Percentiles rank a stretch among this genome's conserved stretches.
Evolutionary conservation across 2,797 vertebrate species (phyloP).

Genomic region (Stomatorhinus walkeri): DNA sequence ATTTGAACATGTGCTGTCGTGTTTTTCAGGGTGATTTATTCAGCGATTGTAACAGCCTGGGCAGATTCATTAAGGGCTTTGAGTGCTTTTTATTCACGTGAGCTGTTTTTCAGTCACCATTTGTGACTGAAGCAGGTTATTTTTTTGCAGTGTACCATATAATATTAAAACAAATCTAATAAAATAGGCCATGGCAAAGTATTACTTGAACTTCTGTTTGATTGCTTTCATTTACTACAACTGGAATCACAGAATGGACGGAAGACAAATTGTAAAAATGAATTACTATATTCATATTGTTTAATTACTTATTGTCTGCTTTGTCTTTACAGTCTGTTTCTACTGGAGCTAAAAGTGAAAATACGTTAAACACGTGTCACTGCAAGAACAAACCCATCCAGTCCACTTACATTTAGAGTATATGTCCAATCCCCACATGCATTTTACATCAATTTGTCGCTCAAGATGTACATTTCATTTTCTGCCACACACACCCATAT

Average conservation of each 20-base stretch:
- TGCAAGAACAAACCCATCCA: neutral
- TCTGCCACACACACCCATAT: neutral
- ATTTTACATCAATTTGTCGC: neutral
- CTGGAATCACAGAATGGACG: constrained; percentile 17
- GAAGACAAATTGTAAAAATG: neutral
- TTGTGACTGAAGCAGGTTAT: neutral
- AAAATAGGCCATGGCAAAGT: constrained; percentile 36
- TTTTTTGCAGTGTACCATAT: neutral
- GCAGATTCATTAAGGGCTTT: neutral
- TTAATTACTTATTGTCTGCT: neutral
- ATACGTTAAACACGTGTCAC: neutral
- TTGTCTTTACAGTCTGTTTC: neutral
- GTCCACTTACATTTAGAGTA: neutral
- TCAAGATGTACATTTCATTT: neutral
- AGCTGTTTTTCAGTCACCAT: neutral
- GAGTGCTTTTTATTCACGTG: neutral
- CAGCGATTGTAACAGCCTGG: neutral
- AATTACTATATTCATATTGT: neutral
- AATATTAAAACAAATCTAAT: constrained; percentile 29
- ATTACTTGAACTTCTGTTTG: constrained; percentile 32
- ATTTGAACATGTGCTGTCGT: neutral
- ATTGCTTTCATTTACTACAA: constrained; percentile 27
- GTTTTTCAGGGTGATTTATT: neutral
- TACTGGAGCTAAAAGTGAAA: neutral
- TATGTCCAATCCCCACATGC: neutral